Evolutionary conservation across 2,113 vertebrate species (phyloP), one percentile per base, ranked within the genome.

Genomic region (Gymnorhina tibicen): DNA sequence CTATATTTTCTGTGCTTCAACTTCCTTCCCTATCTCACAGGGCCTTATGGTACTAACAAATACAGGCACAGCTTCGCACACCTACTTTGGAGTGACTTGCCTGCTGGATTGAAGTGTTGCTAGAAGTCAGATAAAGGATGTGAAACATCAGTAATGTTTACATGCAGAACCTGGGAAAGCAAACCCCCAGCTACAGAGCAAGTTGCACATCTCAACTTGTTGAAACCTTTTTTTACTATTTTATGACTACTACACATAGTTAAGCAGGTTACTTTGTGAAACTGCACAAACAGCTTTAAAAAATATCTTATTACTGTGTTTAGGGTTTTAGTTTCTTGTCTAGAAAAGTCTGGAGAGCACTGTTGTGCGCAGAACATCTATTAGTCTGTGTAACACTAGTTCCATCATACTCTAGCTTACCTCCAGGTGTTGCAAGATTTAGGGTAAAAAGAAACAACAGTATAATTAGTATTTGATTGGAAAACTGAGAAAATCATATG

Each of bases 351-450:
- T 44, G 42, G 33, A 81, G 42, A 47, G 30, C 28, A 14, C 7
- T 24, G 11, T 23, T 63, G 33, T 84, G 23, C 5, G 8, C 27
- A 44, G 33, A 75, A 39, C 12, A 23, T 42, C 11, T 44, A 0
- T 19, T 35, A 35, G 53, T 85, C 27, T 2, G 7, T 10, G 2
- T 82, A 68, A n/a, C 16, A 8, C 19, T 37, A 41, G 30, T 86
- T 83, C 30, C 3, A 7, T 39, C 0, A 0, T 30, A 10, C 10
- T 39, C 17, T 64, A 2, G 46, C 17, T 80, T 4, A 28, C 12
- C 16, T 70, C 52, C 52, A 39, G 11, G 7, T 37, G 3, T 44
- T 66, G 27, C 6, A 53, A 63, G 23, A 42, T 76, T 68, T 39
- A 68, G 55, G 21, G 16, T 58, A 16, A 39, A 64, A 49, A 58